A percentile compares a stretch with the other conserved stretches of the same genome.
phyloP scores from a whole-genome alignment of 1,140 invertebrate genomes.

The Antheraea mylitta region DNA sequence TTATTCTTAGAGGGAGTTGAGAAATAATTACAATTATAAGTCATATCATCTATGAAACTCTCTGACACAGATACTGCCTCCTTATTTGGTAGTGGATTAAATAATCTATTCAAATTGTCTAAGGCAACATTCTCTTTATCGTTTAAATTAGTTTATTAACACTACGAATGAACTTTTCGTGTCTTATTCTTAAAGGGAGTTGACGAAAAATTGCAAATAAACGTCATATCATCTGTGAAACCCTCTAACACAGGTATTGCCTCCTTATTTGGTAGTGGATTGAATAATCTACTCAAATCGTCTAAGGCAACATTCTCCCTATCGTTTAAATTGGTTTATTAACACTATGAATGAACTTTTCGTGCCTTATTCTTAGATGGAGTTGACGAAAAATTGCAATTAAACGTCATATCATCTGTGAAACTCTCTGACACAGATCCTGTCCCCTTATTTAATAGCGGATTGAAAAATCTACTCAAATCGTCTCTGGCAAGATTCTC shows the following conservation, averaged over 20 bases:
- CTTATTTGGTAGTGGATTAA: slow-evolving; percentile 36
- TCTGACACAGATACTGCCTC: slow-evolving; percentile 72
- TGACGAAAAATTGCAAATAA: slow-evolving; percentile 73
- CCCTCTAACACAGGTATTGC: slow-evolving; percentile 72
- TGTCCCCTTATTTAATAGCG: slow-evolving; percentile 44
- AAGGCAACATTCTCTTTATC: slow-evolving; percentile 55
- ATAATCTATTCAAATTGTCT: slow-evolving; percentile 49
- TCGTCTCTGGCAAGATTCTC: slow-evolving; percentile 50
- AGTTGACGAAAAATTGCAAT: slow-evolving; percentile 74
- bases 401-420: slow-evolving; percentile 68
- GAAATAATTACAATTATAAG: slow-evolving; percentile 72
- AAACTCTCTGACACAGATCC: slow-evolving; percentile 74
- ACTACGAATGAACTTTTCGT: slow-evolving; percentile 15
- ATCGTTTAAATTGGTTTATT: slow-evolving; percentile 36
- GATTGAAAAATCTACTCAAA: slow-evolving; percentile 46
- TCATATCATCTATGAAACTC: slow-evolving; percentile 68
- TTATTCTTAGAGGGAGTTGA: slow-evolving; percentile 75
- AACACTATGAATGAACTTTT: slow-evolving; percentile 43
- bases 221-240: slow-evolving; percentile 68
- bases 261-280: slow-evolving; percentile 42
- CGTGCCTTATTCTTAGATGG: slow-evolving; percentile 69
- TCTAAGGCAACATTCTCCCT: slow-evolving; percentile 54
- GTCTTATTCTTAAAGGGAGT: slow-evolving; percentile 72
- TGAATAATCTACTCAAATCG: slow-evolving; percentile 48
- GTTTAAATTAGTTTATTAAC: slow-evolving; percentile 19